Conservation (phyloP, 1,140 invertebrate genomes). For the Scaptomyza hsui region DNA sequence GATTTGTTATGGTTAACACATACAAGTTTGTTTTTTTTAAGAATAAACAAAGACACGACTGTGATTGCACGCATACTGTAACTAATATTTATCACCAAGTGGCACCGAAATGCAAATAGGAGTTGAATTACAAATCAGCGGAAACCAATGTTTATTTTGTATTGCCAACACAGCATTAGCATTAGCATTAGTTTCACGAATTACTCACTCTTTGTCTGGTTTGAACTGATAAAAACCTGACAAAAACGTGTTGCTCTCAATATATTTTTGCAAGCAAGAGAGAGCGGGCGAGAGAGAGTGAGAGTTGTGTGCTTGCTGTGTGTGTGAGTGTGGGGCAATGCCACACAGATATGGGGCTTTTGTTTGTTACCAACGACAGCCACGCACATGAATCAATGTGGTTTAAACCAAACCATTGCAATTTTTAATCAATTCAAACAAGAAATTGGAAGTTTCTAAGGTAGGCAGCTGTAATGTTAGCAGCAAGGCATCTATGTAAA, state of each 20-base stretch:
- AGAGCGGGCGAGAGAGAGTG: conserved; percentile 21
- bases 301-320: conserved; percentile 21
- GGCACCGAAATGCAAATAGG: background rate
- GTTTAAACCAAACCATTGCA: conserved; percentile 45
- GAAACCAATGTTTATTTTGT: conserved; percentile 16
- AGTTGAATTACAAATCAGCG: conserved; percentile 15
- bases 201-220: conserved; percentile 63
- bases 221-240: conserved; percentile 78
- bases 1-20: conserved; percentile 33
- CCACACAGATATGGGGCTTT: conserved; percentile 34
- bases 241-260: conserved; percentile 75
- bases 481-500: background rate
- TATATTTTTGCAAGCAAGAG: conserved; percentile 28
- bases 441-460: conserved; percentile 19
- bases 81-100: background rate
- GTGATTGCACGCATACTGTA: too few relatives aligned
- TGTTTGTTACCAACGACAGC: conserved; percentile 56
- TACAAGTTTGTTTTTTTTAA: conserved; percentile 30
- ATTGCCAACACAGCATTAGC: conserved; percentile 48
- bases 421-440: conserved; percentile 34
- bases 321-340: conserved; percentile 20
- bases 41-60: background rate
- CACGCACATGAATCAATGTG: conserved; percentile 48
- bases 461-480: conserved; percentile 6
- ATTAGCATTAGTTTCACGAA: conserved; percentile 46